Base-by-base conservation (phyloP, 2,113 vertebrate species). In the Sturnira hondurensis region DNA sequence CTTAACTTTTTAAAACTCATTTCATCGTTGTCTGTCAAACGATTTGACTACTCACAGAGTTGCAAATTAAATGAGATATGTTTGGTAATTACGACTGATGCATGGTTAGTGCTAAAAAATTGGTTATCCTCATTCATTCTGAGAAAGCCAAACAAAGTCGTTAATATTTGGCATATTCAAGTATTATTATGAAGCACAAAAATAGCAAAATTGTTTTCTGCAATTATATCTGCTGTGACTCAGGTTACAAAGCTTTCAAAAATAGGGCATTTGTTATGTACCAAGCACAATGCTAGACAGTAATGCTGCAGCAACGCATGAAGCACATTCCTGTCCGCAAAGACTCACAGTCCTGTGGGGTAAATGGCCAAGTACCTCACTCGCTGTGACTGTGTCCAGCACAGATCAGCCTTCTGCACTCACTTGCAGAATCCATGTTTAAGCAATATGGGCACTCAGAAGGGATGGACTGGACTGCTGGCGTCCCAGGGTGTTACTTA, bases 71-170 rank as follows among this genome's bases (percentile, higher is more conserved):
- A 65, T 67, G 45, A 87, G 50, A 67, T 71, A 38, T 70, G 41
- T 93, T 93, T 95, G 74, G 33, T 50, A 89, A 16, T 88, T 65
- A 88, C 78, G 80, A 93, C 73, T 58, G 63, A 63, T 87, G 14
- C 58, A 22, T 86, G 24, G 50, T 92, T 87, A 87, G 65, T 67
- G 22, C 33, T 68, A 70, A 90, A 63, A 92, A 94, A n/a, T 38
- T 86, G 50, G n/a, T 86, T 33, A 89, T 86, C 45, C 38, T 68
- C 33, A 17, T 73, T 58, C 50, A 50, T 77, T 82, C 76, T 76
- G 26, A 87, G 94, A 93, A 87, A 87, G 38, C 93, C 93, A 96
- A 97, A 87, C 85, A 94, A 94, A 93, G 58, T 78, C 77, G 82
- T 92, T 92, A 86, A 70, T 45, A 94, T 33, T 74, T 50, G 91